Evolutionary conservation across 2,888 invertebrate genomes (phyloP).

Genomic region (Acholoe squamosa): DNA sequence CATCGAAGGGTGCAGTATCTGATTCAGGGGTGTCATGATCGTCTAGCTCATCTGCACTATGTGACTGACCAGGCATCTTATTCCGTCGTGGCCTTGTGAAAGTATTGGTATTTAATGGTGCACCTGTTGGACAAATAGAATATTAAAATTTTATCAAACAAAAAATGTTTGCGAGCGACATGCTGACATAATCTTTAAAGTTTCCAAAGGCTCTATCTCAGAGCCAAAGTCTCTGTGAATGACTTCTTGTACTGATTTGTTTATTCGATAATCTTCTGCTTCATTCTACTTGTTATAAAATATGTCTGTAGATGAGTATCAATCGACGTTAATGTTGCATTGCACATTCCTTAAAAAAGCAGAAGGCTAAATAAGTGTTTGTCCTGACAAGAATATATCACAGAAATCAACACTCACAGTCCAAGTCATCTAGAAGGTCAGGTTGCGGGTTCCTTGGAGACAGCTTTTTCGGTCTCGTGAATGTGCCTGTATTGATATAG

Average conservation of each 20-base stretch:
- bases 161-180: no score
- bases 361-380: no score
- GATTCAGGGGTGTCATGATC: background rate
- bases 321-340: no score
- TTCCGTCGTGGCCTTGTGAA: slow-evolving; percentile 81
- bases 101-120: slow-evolving; percentile 78
- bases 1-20: background rate
- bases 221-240: no score
- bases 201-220: no score
- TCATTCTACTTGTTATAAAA: no score
- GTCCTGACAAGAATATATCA: no score
- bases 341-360: no score
- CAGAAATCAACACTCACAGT: slow-evolving; percentile 31
- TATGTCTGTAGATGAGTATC: no score
- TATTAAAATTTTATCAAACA: background rate
- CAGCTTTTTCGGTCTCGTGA: slow-evolving; percentile 81
- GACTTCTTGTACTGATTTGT: no score
- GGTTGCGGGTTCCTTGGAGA: background rate
- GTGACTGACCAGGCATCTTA: slow-evolving; percentile 62
- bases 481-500: slow-evolving; percentile 80
- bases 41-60: background rate
- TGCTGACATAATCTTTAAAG: no score
- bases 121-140: background rate
- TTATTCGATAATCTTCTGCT: no score
- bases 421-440: slow-evolving; percentile 38